Evolutionary conservation across 2,888 invertebrate genomes (phyloP), one percentile per base, ranked within the genome.

Genomic region (Lithophane socia): DNA sequence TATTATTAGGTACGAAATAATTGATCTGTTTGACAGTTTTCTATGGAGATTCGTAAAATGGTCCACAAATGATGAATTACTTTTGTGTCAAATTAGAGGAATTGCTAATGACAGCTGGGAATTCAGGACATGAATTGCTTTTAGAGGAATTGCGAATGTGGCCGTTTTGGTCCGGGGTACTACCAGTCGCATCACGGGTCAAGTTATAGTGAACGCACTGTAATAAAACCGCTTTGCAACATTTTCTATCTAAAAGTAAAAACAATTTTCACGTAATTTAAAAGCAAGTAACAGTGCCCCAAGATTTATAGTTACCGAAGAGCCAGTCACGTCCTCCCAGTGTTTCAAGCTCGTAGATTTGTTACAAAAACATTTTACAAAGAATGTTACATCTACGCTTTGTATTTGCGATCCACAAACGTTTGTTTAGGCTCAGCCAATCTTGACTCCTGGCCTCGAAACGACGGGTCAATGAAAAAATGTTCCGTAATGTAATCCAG

Each of bases 371-470:
- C 82, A 84, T 88, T 88, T 83, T 63, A 80, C 73, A 80, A 87
- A 87, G 85, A 89, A 90, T 87, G 80, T 77, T 82, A 79, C 64
- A 79, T 84, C 80, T 77, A 81, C 75, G 71, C 80, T 88, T 82
- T 86, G 81, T 87, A 82, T 88, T 87, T 82, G 82, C 73, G 85
- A 87, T 83, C 81, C 77, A 64, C 79, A 79, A 75, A 78, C 84
- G 87, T 91, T 91, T 91, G 88, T 86, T 91, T 90, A 90, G 91
- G 91, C 87, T 79, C 85, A 72, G 60, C 78, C 84, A 85, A 88
- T 88, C 88, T 85, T 80, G 84, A 79, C 86, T 89, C 84, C 84
- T 75, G 83, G 73, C 82, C 80, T 82, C 83, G 76, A 82, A 80
- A 69, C 85, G 79, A 80, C 82, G 81, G 83, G 80, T 89, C 88